Evolutionary conservation across 2,888 invertebrate species (phyloP).

Genomic region (Lissocephala sabroskyi): DNA sequence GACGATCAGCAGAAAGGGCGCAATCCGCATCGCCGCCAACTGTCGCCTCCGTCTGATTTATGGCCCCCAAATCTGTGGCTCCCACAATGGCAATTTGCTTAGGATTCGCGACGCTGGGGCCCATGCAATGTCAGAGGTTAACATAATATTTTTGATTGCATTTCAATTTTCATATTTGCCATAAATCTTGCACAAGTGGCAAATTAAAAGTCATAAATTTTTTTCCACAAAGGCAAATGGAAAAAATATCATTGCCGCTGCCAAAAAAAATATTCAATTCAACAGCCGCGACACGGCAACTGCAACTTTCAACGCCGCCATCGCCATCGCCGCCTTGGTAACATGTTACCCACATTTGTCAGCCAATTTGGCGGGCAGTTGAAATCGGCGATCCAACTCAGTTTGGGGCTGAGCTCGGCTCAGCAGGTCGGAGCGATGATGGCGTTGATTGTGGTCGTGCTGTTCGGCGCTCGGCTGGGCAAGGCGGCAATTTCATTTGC

Average conservation of each 20-base stretch:
- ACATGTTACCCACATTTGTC: conserved; percentile 42
- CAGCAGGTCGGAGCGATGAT: too few species aligned
- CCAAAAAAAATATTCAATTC: conserved; percentile 13
- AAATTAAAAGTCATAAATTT: conserved; percentile 67
- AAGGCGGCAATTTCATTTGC: conserved; percentile 13
- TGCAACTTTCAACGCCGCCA: conserved; percentile 17
- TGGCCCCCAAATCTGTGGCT: conserved; percentile 5
- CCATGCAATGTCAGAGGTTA: conserved; percentile 50
- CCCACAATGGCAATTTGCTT: conserved; percentile 9
- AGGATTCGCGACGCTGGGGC: conserved; percentile 6
- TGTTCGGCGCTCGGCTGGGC: too few species aligned
- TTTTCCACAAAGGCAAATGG: conserved; percentile 6
- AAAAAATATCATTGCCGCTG: conserved; percentile 27
- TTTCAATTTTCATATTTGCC: conserved; percentile 54
- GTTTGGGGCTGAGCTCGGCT: too few species aligned
- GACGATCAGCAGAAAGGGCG: conserved; percentile 29
- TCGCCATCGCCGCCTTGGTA: conserved; percentile 15
- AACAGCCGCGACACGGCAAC: conserved; percentile 16
- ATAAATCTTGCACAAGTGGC: conserved; percentile 57
- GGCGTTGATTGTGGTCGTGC: too few species aligned
- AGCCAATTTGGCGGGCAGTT: conserved; percentile 49
- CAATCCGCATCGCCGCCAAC: conserved; percentile 23
- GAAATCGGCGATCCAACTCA: background rate
- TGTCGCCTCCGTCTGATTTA: conserved; percentile 37
- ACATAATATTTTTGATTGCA: conserved; percentile 64